A percentile compares a stretch with the other conserved stretches of the same genome.
These are phyloP conservation scores for Gryllus longicercus DNA, from an alignment of 2,888 invertebrate genomes.

Conservation along the genomic window DNA sequence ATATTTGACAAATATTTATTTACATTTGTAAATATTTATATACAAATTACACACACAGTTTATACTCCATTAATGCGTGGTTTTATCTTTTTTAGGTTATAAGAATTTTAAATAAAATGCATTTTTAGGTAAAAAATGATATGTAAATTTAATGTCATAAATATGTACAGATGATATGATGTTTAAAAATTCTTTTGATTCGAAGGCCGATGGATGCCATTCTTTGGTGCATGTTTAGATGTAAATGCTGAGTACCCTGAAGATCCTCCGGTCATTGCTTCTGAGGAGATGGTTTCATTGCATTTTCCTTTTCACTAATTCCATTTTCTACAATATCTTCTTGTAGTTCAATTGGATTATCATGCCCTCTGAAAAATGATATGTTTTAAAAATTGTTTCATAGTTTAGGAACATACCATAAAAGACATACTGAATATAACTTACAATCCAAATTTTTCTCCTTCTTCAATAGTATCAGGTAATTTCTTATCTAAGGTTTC, in stretches of 20 bases:
- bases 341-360: background rate
- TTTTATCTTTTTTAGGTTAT: no score
- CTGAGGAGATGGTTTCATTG: background rate
- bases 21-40: no score
- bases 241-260: background rate
- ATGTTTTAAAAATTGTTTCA: background rate
- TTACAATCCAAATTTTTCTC: constrained; percentile 60
- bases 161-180: background rate
- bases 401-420: background rate
- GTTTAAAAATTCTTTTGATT: background rate
- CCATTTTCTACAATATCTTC: background rate
- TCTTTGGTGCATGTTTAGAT: background rate
- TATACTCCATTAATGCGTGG: no score
- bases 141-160: background rate
- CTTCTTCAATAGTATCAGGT: constrained; percentile 64
- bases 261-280: background rate
- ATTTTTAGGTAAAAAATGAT: background rate
- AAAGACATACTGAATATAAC: constrained; percentile 35
- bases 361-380: background rate
- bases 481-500: constrained; percentile 63
- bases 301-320: background rate
- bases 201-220: background rate
- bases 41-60: no score
- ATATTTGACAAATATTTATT: no score
- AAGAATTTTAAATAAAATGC: no score